Percentiles rank a stretch among this genome's conserved stretches.
Conservation (phyloP, 2,888 invertebrate species). For the Pseudococcus viburni region DNA sequence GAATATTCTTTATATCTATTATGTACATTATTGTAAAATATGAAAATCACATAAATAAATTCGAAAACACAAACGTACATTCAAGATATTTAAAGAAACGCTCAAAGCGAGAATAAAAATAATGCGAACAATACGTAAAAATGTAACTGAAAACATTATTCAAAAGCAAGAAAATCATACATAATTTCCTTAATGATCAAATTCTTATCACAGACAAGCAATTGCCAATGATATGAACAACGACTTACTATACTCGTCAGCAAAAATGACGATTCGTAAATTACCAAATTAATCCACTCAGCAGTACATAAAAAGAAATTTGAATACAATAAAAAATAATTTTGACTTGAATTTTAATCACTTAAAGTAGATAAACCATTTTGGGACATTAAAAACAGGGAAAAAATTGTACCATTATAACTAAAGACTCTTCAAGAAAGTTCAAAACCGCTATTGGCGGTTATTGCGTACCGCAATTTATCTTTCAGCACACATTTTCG, state of each 20-base stretch:
- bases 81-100: neutral
- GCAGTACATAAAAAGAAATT: neutral
- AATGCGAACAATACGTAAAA: neutral
- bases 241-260: neutral
- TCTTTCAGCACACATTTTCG: slow-evolving; percentile 94
- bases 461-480: slow-evolving; percentile 96
- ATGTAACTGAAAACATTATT: neutral
- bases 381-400: neutral
- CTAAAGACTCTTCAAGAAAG: slow-evolving; percentile 80
- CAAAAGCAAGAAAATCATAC: neutral
- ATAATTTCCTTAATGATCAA: neutral
- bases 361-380: neutral
- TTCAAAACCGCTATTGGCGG: slow-evolving; percentile 98
- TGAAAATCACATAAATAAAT: neutral
- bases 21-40: too few relatives aligned
- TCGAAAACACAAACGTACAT: neutral
- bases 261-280: neutral
- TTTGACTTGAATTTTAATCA: slow-evolving; percentile 8
- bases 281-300: neutral
- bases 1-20: too few relatives aligned
- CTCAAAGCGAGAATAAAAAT: neutral
- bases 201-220: neutral
- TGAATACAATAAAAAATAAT: neutral
- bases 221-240: slow-evolving; percentile 9
- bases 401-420: neutral